Conservation (phyloP, 2,888 invertebrate species). For the Plutella xylostella region DNA sequence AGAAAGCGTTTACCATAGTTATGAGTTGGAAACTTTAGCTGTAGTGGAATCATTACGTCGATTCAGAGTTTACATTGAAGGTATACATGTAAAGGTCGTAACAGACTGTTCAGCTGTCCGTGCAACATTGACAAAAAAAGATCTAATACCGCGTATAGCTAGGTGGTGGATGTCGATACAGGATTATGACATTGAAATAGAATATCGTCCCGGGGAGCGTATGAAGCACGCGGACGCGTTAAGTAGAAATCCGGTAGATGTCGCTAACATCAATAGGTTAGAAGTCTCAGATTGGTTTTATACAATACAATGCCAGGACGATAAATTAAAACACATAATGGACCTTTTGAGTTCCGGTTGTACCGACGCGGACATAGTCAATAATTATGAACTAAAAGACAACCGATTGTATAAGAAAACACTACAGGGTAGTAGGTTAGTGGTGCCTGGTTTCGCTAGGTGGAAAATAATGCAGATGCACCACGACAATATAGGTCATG, state of each 20-base stretch:
- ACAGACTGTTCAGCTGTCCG: conserved; percentile 4
- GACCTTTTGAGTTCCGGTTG: background rate
- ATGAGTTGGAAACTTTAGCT: conserved; percentile 33
- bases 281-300: conserved; percentile 20
- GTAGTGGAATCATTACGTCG: conserved; percentile 24
- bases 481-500: conserved; percentile 28
- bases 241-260: background rate
- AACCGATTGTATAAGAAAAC: conserved; percentile 20
- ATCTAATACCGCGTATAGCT: conserved; percentile 2
- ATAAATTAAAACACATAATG: conserved; percentile 12
- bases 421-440: conserved; percentile 20
- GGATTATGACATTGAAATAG: conserved; percentile 2
- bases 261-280: background rate
- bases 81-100: conserved; percentile 6
- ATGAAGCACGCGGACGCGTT: conserved; percentile 5
- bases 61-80: conserved; percentile 27
- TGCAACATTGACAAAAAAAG: background rate
- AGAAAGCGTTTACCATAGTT: conserved; percentile 1
- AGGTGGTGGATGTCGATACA: conserved; percentile 5
- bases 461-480: conserved; percentile 27
- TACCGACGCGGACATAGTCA: background rate
- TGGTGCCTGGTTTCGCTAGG: conserved; percentile 23
- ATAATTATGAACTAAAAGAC: conserved; percentile 13
- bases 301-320: background rate
- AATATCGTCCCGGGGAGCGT: background rate